phyloP scores from a whole-genome alignment of 2,888 invertebrate species.

The Acanthacorydalis orientalis region DNA sequence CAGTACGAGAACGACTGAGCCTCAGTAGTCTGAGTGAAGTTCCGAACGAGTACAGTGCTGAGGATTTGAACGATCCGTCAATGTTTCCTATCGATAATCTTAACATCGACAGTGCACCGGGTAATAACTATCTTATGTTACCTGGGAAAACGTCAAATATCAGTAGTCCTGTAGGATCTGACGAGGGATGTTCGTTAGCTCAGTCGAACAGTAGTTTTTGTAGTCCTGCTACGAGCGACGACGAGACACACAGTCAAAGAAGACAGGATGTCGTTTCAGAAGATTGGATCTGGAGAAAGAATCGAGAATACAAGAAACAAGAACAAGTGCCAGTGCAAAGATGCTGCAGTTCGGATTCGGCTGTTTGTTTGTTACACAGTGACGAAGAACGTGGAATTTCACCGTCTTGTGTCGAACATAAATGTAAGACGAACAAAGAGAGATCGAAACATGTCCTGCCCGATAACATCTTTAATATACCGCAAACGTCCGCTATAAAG shows the following conservation, averaged over 20 bases:
- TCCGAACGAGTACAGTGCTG: background rate
- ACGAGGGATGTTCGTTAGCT: slow-evolving; percentile 15
- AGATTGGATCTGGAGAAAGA: slow-evolving; percentile 12
- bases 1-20: background rate
- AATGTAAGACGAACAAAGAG: background rate
- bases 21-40: background rate
- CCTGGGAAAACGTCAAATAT: background rate
- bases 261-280: background rate
- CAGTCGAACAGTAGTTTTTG: slow-evolving; percentile 24
- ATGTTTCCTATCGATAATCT: background rate
- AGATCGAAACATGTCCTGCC: background rate
- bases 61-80: no score
- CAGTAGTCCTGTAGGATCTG: slow-evolving; percentile 2
- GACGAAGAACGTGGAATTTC: slow-evolving; percentile 24
- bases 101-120: background rate
- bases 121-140: background rate
- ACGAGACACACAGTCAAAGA: slow-evolving; percentile 22
- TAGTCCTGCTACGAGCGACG: slow-evolving; percentile 21
- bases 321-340: slow-evolving; percentile 18
- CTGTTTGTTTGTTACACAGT: slow-evolving; percentile 26
- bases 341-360: slow-evolving; percentile 34
- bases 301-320: background rate
- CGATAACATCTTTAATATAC: background rate
- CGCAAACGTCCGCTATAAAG: background rate
- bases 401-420: background rate